A percentile compares a stretch with the other conserved stretches of the same genome.
Conservation (phyloP, 2,888 invertebrate species). For the Heliconius ethilla region DNA sequence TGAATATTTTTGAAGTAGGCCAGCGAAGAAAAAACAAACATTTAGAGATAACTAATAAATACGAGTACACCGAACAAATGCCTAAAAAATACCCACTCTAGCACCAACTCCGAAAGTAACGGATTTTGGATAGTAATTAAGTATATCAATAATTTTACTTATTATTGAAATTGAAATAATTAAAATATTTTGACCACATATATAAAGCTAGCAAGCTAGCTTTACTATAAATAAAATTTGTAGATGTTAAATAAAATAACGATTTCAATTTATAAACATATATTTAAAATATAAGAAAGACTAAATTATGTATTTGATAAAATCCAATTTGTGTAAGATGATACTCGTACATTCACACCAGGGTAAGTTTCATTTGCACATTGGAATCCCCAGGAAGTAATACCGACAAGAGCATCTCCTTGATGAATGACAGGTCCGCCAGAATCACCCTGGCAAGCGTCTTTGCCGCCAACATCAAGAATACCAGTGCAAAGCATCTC, state of each 20-base stretch:
- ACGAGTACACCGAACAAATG: too few species aligned
- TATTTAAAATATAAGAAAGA: neutral
- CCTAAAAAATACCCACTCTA: too few species aligned
- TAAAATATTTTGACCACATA: too few species aligned
- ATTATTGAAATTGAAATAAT: too few species aligned
- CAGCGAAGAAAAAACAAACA: too few species aligned
- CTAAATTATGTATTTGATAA: conserved; percentile 41
- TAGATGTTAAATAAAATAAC: neutral
- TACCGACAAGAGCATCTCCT: conserved; percentile 58
- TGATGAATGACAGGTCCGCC: conserved; percentile 48
- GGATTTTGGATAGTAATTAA: too few species aligned
- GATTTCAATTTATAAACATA: neutral
- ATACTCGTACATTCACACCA: conserved; percentile 76
- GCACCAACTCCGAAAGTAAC: too few species aligned
- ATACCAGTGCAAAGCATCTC: conserved; percentile 65
- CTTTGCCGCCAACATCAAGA: conserved; percentile 55
- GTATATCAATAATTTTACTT: too few species aligned
- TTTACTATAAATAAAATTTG: too few species aligned
- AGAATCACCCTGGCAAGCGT: conserved; percentile 55
- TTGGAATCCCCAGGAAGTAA: conserved; percentile 63
- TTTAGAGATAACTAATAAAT: too few species aligned
- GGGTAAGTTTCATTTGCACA: conserved; percentile 59
- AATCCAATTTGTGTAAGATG: conserved; percentile 60
- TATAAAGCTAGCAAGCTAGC: too few species aligned
- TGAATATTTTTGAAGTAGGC: too few species aligned